A percentile compares a stretch with the other conserved stretches of the same genome.
These are phyloP conservation scores for Sitobion miscanthi DNA, from an alignment of 1,140 invertebrate species.

Conservation along the genomic window DNA sequence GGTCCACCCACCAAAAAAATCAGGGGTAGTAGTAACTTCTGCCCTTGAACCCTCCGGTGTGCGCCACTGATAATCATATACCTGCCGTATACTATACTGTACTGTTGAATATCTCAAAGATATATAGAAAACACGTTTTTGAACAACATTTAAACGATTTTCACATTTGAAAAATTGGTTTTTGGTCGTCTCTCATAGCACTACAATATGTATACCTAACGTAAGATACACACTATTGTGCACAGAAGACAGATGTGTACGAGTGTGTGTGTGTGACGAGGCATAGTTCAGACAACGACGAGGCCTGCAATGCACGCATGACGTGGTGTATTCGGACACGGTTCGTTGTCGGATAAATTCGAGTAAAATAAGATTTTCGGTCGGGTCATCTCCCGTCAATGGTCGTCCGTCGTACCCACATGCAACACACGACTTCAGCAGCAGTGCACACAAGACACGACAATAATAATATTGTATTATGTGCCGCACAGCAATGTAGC, in stretches of 20 bases:
- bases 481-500: too few species aligned
- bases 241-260: not conserved
- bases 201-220: not conserved
- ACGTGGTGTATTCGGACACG: not conserved
- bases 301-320: not conserved
- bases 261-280: too few species aligned
- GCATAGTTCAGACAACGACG: not conserved
- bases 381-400: not conserved
- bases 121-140: not conserved
- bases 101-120: not conserved
- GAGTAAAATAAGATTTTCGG: not conserved
- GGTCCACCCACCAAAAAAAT: too few species aligned
- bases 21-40: too few species aligned
- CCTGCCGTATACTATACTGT: not conserved
- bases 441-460: too few species aligned
- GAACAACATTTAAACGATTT: not conserved
- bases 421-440: too few species aligned
- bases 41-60: too few species aligned
- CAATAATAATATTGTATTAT: too few species aligned
- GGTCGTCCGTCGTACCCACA: not conserved
- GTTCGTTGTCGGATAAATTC: not conserved
- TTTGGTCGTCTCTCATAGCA: not conserved
- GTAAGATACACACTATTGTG: not conserved
- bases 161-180: not conserved
- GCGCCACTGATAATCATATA: too few species aligned